phyloP scores from a whole-genome alignment of 2,113 vertebrate genomes.

The Cottus gobio region DNA sequence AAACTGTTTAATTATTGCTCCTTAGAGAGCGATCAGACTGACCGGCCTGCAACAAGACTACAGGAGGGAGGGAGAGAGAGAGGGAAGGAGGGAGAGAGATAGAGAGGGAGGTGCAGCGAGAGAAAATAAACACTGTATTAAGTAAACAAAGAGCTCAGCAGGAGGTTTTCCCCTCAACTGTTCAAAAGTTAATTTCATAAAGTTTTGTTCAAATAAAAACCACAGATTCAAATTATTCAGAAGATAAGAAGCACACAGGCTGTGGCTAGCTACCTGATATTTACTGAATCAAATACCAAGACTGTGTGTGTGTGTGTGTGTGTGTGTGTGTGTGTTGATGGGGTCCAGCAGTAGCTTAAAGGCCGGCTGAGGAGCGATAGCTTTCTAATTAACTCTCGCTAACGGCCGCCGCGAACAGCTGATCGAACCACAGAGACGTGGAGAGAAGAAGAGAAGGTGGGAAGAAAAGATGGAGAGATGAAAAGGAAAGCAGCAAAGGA shows the following conservation, averaged over 20 bases:
- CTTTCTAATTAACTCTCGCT: conserved; percentile 59
- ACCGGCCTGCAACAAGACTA: conserved; percentile 31
- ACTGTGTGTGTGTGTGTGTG: conserved; percentile 11
- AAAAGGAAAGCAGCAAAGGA: background rate
- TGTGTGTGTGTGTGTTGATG: conserved; percentile 37
- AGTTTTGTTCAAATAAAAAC: too few species aligned
- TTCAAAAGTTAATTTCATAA: too few species aligned
- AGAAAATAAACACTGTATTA: too few species aligned
- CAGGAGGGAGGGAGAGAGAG: background rate
- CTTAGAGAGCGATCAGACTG: conserved; percentile 35
- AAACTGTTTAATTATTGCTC: conserved; percentile 57
- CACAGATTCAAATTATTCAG: too few species aligned
- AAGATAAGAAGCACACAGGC: too few species aligned
- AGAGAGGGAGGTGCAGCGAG: too few species aligned
- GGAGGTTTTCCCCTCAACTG: too few species aligned
- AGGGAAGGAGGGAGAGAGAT: too few species aligned
- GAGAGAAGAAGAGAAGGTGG: background rate
- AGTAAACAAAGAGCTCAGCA: too few species aligned
- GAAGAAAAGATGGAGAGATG: background rate
- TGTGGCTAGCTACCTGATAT: too few species aligned
- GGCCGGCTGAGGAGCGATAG: conserved; percentile 56
- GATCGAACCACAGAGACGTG: conserved; percentile 34
- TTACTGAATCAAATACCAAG: too few species aligned
- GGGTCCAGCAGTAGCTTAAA: conserved; percentile 52
- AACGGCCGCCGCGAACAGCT: conserved; percentile 41